Evolutionary conservation across 2,888 invertebrate genomes (phyloP), one percentile per base, ranked within the genome.

Genomic region (Agrotis ipsilon): DNA sequence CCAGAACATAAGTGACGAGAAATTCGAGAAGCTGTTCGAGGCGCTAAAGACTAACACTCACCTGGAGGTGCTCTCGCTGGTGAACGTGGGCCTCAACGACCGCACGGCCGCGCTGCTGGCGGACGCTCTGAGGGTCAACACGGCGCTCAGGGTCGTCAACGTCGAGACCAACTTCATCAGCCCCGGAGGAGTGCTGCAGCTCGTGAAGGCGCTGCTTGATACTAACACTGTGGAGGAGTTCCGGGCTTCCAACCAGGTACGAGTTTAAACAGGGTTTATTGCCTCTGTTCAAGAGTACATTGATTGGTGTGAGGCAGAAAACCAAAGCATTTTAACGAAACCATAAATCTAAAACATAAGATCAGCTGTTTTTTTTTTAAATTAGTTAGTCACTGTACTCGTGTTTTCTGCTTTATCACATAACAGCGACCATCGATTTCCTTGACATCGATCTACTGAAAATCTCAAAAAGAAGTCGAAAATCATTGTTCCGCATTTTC

Each of bases 101-200:
- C 98, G 98, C 94, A 97, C 98, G 86, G 99, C 98, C 60, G 96
- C 97, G 88, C 97, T 97, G 91, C 96, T 99, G 90, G 98, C 98
- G 65, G 98, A 98, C 88, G 98, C 98, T 63, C 96, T 99, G 85
- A 97, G 97, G 89, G 97, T 96, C 88, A 98, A 98, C 96, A 97
- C 97, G 88, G 97, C 98, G 71, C 96, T 99, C 88, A 97, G 98
- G 91, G 98, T 98, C 87, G 97, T 98, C 92, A 98, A 98, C 94
- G 98, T 99, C 85, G 99, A 99, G 97, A 99, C 99, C 88, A 99
- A 99, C 97, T 99, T 98, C 96, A 98, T 99, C 92, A 98, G 98
- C 91, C 99, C 99, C 74, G 97, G 97, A 83, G 97, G 98, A 77
- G 97, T 99, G 90, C 98, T 99, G 82, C 97, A 97, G 93, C 97